Evolutionary conservation across 2,113 vertebrate genomes (phyloP).

Genomic region (Tretioscincus oriximinensis): DNA sequence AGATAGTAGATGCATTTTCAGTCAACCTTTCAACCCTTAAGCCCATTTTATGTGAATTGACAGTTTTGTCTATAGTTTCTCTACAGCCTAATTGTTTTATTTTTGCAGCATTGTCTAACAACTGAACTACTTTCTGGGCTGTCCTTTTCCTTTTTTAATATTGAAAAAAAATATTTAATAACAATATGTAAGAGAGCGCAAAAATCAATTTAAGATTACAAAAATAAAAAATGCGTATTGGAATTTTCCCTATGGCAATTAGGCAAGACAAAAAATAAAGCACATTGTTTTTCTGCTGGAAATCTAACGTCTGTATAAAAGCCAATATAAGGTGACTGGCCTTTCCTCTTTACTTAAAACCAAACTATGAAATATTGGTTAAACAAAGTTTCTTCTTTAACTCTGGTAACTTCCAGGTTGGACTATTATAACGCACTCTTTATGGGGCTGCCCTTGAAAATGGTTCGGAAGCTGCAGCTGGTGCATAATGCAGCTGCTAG

Average conservation of each 20-base stretch:
- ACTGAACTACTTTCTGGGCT: background rate
- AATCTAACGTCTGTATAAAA: background rate
- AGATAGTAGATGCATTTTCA: too few relatives aligned
- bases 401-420: too few relatives aligned
- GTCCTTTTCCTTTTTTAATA: background rate
- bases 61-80: background rate
- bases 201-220: background rate
- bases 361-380: slow-evolving; percentile 16
- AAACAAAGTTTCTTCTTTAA: background rate
- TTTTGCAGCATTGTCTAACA: background rate
- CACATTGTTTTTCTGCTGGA: background rate
- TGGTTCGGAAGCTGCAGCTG: too few relatives aligned
- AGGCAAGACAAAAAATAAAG: background rate
- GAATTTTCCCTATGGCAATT: background rate
- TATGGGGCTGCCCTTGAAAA: too few relatives aligned
- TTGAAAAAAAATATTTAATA: background rate
- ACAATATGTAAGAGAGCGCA: background rate
- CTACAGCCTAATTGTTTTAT: background rate
- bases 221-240: background rate
- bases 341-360: background rate
- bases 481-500: too few relatives aligned
- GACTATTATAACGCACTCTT: too few relatives aligned
- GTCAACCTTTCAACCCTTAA: too few relatives aligned
- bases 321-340: slow-evolving; percentile 1
- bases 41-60: too few relatives aligned